Evolutionary conservation across 2,888 invertebrate species (phyloP).

Genomic region (Himalopsyche kuldschensis): DNA sequence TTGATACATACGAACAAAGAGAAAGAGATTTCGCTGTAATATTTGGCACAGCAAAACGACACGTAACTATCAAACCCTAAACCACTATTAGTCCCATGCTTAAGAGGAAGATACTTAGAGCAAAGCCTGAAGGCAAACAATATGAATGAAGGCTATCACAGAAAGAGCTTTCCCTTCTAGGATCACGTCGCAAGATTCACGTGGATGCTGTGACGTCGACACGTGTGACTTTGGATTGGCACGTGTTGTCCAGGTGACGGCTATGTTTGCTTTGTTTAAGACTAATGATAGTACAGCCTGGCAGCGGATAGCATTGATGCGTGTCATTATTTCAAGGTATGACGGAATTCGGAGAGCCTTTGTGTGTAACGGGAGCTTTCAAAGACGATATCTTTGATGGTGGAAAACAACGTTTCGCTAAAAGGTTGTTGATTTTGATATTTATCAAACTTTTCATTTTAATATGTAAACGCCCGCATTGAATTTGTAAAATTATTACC

Average conservation of each 20-base stretch:
- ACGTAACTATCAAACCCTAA: neutral
- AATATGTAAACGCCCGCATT: too few relatives aligned
- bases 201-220: neutral
- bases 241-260: constrained; percentile 3
- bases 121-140: neutral
- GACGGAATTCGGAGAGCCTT: neutral
- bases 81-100: neutral
- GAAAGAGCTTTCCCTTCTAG: neutral
- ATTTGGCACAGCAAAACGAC: neutral
- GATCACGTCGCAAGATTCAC: neutral
- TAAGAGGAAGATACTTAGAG: neutral
- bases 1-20: too few relatives aligned
- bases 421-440: neutral
- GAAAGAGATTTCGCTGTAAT: too few relatives aligned
- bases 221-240: neutral
- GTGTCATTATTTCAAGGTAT: neutral
- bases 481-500: too few relatives aligned
- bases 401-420: neutral
- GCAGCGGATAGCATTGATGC: neutral
- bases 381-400: neutral
- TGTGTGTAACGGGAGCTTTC: neutral
- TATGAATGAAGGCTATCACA: neutral
- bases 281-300: neutral
- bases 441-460: too few relatives aligned
- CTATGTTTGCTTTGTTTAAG: neutral